A percentile compares a stretch with the other conserved stretches of the same genome.
Conservation (phyloP, 1,140 invertebrate genomes). For the Branchinecta lindahli region DNA sequence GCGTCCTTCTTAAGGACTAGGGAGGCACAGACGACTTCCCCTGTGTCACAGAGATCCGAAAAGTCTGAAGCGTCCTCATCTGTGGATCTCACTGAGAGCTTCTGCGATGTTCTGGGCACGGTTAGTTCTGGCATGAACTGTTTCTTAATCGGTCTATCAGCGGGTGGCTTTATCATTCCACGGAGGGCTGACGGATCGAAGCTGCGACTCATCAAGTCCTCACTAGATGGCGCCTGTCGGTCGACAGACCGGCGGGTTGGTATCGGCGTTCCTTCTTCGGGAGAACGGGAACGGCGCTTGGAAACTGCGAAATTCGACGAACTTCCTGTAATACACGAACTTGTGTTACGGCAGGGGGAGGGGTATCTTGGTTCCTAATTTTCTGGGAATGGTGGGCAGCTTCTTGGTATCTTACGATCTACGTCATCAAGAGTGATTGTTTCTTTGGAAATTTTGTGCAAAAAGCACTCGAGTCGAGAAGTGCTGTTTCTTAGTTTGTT, state of each 20-base stretch:
- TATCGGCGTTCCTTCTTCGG: background rate
- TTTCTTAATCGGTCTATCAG: background rate
- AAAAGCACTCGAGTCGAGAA: too few species aligned
- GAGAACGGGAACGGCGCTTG: background rate
- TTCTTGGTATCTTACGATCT: too few species aligned
- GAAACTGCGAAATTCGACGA: background rate
- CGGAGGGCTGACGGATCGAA: background rate
- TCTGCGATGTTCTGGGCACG: background rate
- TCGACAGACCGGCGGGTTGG: background rate
- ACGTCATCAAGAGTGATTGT: too few species aligned
- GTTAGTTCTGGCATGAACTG: background rate
- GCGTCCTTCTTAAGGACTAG: background rate
- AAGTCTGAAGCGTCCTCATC: background rate
- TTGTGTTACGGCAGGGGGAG: too few species aligned
- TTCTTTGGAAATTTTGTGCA: too few species aligned
- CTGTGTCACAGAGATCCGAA: background rate
- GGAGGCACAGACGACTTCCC: constrained; percentile 17
- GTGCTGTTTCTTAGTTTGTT: too few species aligned
- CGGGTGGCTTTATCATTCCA: background rate
- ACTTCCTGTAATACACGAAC: background rate
- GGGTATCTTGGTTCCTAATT: too few species aligned
- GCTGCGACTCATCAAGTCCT: background rate
- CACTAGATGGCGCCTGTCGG: background rate
- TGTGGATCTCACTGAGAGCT: background rate
- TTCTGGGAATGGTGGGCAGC: too few species aligned